Percentiles rank a stretch among this genome's conserved stretches.
phyloP scores from a whole-genome alignment of 2,797 vertebrate species.

The Myotis findleyi region DNA sequence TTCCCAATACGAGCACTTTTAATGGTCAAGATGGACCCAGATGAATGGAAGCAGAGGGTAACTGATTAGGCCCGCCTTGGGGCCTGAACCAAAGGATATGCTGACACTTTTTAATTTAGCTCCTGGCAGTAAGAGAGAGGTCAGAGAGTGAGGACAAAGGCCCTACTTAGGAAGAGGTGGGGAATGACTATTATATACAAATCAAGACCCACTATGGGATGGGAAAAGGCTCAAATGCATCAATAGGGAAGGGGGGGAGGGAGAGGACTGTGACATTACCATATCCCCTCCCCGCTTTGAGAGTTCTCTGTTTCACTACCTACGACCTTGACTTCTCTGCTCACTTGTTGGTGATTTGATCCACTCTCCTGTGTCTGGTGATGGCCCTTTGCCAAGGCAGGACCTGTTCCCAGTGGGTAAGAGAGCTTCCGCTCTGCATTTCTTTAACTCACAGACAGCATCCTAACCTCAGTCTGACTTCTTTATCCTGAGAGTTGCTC shows the following conservation, averaged over 20 bases:
- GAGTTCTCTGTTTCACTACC: background rate
- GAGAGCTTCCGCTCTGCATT: background rate
- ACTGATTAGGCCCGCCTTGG: background rate
- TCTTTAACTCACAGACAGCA: background rate
- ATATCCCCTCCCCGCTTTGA: background rate
- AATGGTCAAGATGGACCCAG: background rate
- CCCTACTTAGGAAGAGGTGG: background rate
- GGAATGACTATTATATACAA: background rate
- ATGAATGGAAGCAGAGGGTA: background rate
- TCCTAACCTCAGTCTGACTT: background rate
- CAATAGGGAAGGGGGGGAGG: accelerated
- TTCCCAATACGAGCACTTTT: background rate
- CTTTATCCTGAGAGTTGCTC: background rate
- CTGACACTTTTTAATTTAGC: background rate
- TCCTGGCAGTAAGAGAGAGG: background rate
- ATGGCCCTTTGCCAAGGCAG: background rate
- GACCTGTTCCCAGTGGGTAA: background rate
- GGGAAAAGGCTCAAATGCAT: background rate
- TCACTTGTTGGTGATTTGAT: background rate
- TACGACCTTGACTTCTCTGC: background rate
- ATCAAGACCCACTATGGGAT: background rate
- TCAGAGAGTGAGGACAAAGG: background rate
- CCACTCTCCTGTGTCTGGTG: background rate
- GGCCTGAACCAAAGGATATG: background rate
- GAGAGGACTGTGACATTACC: background rate